Conservation (phyloP, 2,113 vertebrate genomes). For the Pipa parva region DNA sequence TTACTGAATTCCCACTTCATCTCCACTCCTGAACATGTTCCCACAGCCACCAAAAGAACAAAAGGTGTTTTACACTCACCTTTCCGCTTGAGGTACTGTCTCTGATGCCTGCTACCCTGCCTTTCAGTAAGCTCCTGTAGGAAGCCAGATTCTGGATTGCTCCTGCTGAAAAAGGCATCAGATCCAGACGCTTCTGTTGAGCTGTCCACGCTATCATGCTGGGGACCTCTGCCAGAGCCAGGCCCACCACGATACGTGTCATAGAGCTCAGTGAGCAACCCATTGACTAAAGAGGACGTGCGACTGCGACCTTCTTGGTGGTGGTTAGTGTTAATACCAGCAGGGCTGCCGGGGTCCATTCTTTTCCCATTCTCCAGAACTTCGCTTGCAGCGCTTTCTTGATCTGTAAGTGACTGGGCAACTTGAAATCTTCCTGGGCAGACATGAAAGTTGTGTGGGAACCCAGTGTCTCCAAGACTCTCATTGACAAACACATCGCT, state of each 20-base stretch:
- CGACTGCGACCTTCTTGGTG: conserved; percentile 47
- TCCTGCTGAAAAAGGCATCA: conserved; percentile 69
- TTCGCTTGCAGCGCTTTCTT: neutral
- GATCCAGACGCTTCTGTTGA: conserved; percentile 85
- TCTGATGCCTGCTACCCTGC: conserved; percentile 72
- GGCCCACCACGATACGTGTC: conserved; percentile 61
- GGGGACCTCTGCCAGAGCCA: conserved; percentile 33
- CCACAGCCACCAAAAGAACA: too few species aligned
- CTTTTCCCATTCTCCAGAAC: neutral
- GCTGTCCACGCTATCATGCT: conserved; percentile 78
- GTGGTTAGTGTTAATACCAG: conserved; percentile 21
- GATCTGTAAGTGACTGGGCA: conserved; percentile 3
- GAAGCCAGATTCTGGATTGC: conserved; percentile 63
- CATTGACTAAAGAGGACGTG: conserved; percentile 81
- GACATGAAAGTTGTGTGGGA: neutral
- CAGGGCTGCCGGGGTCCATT: conserved; percentile 14
- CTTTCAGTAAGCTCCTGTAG: conserved; percentile 78
- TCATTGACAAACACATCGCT: conserved; percentile 24
- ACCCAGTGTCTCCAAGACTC: neutral
- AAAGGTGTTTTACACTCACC: conserved; percentile 60
- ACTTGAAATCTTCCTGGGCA: conserved; percentile 8
- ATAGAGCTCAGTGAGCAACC: conserved; percentile 87
- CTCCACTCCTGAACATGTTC: too few species aligned
- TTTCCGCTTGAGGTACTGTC: conserved; percentile 82
- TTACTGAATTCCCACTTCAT: too few species aligned